Conservation (phyloP, 2,797 vertebrate genomes). For the Spinus pinus region DNA sequence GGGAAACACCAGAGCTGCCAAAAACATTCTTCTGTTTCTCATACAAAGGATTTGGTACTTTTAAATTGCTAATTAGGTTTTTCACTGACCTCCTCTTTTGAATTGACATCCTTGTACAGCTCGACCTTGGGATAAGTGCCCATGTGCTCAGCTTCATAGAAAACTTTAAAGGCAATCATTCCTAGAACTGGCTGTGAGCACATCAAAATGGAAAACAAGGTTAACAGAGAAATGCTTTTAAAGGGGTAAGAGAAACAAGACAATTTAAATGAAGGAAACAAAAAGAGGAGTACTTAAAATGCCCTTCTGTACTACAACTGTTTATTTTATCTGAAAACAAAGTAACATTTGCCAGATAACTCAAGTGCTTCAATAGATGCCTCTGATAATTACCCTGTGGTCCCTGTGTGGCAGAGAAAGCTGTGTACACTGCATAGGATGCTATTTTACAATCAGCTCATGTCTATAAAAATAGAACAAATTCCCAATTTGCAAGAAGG, state of each 20-base stretch:
- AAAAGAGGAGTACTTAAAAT: background rate
- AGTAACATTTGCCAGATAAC: constrained; percentile 2
- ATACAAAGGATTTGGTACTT: background rate
- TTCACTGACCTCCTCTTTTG: background rate
- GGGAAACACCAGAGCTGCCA: background rate
- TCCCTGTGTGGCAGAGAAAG: background rate
- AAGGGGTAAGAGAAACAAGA: background rate
- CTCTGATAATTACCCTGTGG: background rate
- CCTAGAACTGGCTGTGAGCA: background rate
- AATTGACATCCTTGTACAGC: background rate
- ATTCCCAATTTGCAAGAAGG: background rate
- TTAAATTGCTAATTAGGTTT: background rate
- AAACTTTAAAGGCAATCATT: background rate
- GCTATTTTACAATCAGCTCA: background rate
- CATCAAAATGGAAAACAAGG: background rate
- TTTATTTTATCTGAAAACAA: constrained; percentile 8
- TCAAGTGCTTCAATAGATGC: background rate
- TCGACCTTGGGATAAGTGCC: background rate
- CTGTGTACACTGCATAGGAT: background rate
- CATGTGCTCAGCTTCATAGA: background rate
- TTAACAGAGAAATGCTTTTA: background rate
- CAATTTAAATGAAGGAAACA: background rate
- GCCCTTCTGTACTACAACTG: background rate
- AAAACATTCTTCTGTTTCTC: background rate
- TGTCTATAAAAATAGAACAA: constrained; percentile 16